A percentile compares a stretch with the other conserved stretches of the same genome.
These are phyloP conservation scores for Aphis gossypii DNA, from an alignment of 1,140 invertebrate species.

Conservation along the genomic window DNA sequence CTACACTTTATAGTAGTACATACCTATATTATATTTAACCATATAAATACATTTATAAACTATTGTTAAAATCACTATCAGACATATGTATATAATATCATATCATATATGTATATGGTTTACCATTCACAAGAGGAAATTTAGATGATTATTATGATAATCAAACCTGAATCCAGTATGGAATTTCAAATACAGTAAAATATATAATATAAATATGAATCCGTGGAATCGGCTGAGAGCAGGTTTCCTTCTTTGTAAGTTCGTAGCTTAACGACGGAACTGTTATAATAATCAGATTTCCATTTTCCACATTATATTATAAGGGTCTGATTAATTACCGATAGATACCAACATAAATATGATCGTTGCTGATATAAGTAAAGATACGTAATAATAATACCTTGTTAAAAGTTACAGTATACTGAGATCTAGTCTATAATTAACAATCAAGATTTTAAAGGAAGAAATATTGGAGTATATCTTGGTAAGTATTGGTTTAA, in stretches of 20 bases:
- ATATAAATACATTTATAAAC: not conserved
- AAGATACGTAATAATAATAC: not conserved
- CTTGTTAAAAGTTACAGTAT: not conserved
- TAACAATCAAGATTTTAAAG: too few species aligned
- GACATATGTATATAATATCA: not conserved
- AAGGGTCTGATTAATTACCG: too few species aligned
- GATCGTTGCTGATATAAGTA: too few species aligned
- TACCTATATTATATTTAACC: not conserved
- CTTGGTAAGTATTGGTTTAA: not conserved
- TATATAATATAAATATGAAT: not conserved
- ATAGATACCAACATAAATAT: too few species aligned
- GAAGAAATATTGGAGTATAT: too few species aligned
- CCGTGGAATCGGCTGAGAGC: not conserved
- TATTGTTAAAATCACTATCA: not conserved
- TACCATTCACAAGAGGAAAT: not conserved
- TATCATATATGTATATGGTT: not conserved
- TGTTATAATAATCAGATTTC: conserved; percentile 1
- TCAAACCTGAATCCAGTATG: not conserved
- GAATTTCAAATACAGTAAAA: not conserved
- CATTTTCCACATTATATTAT: not conserved
- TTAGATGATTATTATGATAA: conserved; percentile 24
- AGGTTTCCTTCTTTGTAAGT: conserved; percentile 15
- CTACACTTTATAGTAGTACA: not conserved
- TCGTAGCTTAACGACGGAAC: not conserved
- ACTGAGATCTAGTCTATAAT: too few species aligned